Conservation (phyloP, 30 jellyfish, hydroid and myxozoan species). For the Nemopilema nomurai region DNA sequence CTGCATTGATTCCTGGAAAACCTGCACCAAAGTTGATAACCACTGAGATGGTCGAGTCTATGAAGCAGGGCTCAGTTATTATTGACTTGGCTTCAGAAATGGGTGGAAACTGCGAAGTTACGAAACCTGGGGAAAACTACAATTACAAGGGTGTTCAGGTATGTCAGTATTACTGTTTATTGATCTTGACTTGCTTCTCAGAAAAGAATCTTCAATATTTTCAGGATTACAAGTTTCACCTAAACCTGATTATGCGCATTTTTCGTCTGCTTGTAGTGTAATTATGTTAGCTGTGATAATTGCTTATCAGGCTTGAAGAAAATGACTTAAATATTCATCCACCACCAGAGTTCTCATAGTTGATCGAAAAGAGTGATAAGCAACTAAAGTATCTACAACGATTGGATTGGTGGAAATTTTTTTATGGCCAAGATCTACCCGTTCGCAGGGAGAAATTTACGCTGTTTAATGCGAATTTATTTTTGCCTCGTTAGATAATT, state of each 20-base stretch:
- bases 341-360: no score
- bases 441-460: background rate
- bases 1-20: slow-evolving; percentile 94
- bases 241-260: no score
- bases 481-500: slow-evolving; percentile 70
- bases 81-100: slow-evolving; percentile 95
- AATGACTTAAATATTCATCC: background rate
- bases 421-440: no score
- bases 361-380: no score
- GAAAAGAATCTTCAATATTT: no score
- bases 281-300: background rate
- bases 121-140: slow-evolving; percentile 84
- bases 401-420: no score
- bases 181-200: no score
- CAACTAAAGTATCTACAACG: no score
- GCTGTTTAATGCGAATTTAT: background rate
- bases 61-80: slow-evolving; percentile 96
- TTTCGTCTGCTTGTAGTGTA: no score
- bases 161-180: no score
- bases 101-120: slow-evolving; percentile 95
- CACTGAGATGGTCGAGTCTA: slow-evolving; percentile 92
- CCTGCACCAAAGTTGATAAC: slow-evolving; percentile 92
- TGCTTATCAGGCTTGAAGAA: background rate
- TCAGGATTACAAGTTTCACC: no score
- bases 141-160: slow-evolving; percentile 90